phyloP scores from a whole-genome alignment of 1,140 invertebrate species.

The Caerostris extrusa region DNA sequence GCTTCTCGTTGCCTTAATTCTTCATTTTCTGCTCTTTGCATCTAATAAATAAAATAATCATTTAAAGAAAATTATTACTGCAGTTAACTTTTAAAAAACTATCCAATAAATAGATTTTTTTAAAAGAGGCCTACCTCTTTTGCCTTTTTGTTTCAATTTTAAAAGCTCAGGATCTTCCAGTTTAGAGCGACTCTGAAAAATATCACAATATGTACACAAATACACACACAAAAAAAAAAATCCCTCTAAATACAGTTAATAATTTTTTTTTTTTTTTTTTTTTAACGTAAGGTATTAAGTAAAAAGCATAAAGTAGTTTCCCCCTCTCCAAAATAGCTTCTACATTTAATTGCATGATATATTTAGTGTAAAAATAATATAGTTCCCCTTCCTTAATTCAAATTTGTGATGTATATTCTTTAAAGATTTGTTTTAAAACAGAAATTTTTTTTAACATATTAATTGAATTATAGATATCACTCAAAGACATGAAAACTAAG shows the following conservation, averaged over 20 bases:
- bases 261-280: no score
- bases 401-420: no score
- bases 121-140: constrained; percentile 85
- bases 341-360: no score
- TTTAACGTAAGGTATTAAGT: no score
- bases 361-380: no score
- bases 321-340: no score
- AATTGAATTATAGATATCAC: no score
- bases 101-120: not conserved
- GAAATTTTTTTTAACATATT: no score
- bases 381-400: no score
- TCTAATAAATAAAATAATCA: constrained; percentile 83
- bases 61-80: not conserved
- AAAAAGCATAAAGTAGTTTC: no score
- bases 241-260: not conserved
- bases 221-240: not conserved
- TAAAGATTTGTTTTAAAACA: no score
- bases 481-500: no score
- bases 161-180: constrained; percentile 98
- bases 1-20: constrained; percentile 95
- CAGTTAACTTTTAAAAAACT: not conserved
- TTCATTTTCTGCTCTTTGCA: constrained; percentile 97
- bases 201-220: not conserved
- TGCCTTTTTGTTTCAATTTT: constrained; percentile 96
- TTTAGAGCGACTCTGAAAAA: constrained; percentile 87